A percentile compares a stretch with the other conserved stretches of the same genome.
phyloP scores from a whole-genome alignment of 2,113 vertebrate genomes.

The Arvicanthis niloticus region DNA sequence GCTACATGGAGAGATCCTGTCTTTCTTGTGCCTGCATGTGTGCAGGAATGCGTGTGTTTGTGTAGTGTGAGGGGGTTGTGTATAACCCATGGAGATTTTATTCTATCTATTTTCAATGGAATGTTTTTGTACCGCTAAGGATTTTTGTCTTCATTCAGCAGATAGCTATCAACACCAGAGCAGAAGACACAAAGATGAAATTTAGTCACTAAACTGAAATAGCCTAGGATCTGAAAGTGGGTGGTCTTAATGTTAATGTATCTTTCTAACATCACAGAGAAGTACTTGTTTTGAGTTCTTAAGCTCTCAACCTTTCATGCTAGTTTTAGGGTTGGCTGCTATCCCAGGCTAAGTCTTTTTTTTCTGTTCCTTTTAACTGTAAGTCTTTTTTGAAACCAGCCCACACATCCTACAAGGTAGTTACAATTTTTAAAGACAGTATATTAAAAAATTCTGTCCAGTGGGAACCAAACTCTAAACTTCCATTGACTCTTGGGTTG shows the following conservation, averaged over 20 bases:
- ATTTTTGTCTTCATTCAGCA: neutral
- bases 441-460: conserved; percentile 59
- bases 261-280: conserved; percentile 42
- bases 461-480: conserved; percentile 41
- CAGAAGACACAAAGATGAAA: conserved; percentile 18
- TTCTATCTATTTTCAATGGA: neutral
- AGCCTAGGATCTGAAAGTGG: neutral
- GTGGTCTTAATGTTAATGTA: conserved; percentile 34
- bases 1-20: neutral
- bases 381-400: conserved; percentile 42
- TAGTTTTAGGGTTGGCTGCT: neutral
- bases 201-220: conserved; percentile 44
- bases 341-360: neutral
- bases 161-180: neutral
- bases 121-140: neutral
- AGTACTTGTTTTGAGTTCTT: conserved; percentile 7
- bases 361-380: conserved; percentile 25
- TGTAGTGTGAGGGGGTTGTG: neutral
- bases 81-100: conserved; percentile 47
- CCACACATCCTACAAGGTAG: conserved; percentile 7
- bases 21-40: neutral
- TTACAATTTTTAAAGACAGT: conserved; percentile 12
- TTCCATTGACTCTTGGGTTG: conserved; percentile 6
- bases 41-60: neutral
- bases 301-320: conserved; percentile 28